Evolutionary conservation across 2,113 vertebrate species (phyloP), one percentile per base, ranked within the genome.

Genomic region (Myodes glareolus): DNA sequence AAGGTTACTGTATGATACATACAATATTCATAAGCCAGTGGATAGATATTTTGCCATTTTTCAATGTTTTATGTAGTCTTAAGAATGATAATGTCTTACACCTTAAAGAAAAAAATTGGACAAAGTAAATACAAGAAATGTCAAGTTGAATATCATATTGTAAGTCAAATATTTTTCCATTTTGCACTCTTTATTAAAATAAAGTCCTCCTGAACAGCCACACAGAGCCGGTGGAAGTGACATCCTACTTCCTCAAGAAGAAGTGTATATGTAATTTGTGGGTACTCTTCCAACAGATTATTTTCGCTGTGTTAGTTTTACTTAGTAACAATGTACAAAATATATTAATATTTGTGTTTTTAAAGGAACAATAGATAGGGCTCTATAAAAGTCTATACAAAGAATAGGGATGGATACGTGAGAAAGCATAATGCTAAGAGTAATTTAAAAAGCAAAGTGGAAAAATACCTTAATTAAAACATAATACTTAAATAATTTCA

Each of bases 101-200:
- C 87, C 73, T 95, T 92, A 88, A 90, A 80, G 25, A 65, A 91
- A 95, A 91, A 88, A 27, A 77, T 27, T 58, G 16, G 27, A 82
- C 7, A 80, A 58, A 87, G 10, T 65, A 61, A 39, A 68, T 92
- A 58, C 39, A 78, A 94, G 68, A 96, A 68, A 75, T 39, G 23
- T 27, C 70, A 87, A 91, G 84, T 17, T 88, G 17, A 39, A 63
- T 85, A 70, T 12, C 84, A 13, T 52, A 31, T 75, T 95, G 36
- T 86, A 88, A 76, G 29, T 70, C 12, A 72, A 72, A 9, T 50
- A 25, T 17, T n/a, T 19, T 63, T 96, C 25, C 21, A 80, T 39
- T 87, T 14, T 80, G 23, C 36, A 42, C 5, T 55, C 39, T 88
- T 84, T 42, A 92, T 50, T n/a, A 7, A 36, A 92, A 78, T 92